Percentiles rank a stretch among this genome's conserved stretches.
Evolutionary conservation across 2,113 vertebrate species (phyloP).

Genomic region (Petroica traversi): DNA sequence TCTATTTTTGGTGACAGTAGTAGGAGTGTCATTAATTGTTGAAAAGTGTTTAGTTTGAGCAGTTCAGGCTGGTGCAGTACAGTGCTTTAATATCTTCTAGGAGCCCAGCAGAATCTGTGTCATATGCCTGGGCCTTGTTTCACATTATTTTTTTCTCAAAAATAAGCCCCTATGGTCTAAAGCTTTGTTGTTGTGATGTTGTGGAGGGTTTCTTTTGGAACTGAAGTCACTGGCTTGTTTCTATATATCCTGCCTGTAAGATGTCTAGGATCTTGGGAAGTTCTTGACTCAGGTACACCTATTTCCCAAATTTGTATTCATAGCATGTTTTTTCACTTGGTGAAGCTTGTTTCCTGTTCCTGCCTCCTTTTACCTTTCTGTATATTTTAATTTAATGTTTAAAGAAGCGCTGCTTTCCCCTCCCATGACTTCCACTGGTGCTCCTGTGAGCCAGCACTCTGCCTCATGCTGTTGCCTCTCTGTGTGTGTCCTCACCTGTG

Average conservation of each 20-base stretch:
- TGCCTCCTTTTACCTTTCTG: background rate
- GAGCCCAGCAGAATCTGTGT: background rate
- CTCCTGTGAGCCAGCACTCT: background rate
- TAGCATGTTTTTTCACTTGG: background rate
- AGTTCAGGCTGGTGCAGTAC: background rate
- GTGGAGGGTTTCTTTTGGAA: background rate
- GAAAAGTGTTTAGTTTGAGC: background rate
- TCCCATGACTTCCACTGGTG: background rate
- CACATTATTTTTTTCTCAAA: background rate
- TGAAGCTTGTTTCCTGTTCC: background rate
- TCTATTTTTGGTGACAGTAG: background rate
- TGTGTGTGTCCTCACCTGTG: background rate
- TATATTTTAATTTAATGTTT: background rate
- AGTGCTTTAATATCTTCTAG: background rate
- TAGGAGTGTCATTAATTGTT: background rate
- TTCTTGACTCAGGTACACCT: background rate
- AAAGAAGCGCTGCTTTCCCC: background rate
- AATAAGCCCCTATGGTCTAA: background rate
- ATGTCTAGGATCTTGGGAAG: background rate
- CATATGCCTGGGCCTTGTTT: background rate
- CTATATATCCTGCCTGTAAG: background rate
- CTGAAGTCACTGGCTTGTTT: background rate
- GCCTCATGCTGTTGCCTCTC: background rate
- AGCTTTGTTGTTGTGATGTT: background rate
- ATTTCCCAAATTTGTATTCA: accelerated